phyloP scores from a whole-genome alignment of 1,140 invertebrate species.

The Alviniconcha marisindica region DNA sequence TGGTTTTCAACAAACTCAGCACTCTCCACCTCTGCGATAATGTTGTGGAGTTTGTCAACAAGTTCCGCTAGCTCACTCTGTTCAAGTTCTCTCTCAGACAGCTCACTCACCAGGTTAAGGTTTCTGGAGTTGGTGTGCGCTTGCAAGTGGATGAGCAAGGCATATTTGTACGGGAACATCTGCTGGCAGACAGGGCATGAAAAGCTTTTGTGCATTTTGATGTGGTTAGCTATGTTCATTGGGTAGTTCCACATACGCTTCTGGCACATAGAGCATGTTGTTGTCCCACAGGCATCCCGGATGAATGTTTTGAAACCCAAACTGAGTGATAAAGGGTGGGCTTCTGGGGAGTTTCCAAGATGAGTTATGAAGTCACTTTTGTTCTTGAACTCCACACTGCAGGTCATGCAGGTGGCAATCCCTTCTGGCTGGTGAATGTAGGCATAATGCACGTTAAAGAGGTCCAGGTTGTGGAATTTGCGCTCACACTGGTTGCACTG shows the following conservation, averaged over 20 bases:
- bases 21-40: background rate
- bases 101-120: background rate
- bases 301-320: background rate
- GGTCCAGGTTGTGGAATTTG: background rate
- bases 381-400: background rate
- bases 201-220: background rate
- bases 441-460: slow-evolving; percentile 12
- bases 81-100: background rate
- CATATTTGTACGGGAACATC: background rate
- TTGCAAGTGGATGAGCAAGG: slow-evolving; percentile 2
- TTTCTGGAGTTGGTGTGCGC: background rate
- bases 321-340: background rate
- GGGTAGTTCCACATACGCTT: slow-evolving; percentile 13
- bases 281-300: background rate
- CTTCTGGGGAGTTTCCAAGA: background rate
- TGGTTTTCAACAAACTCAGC: background rate
- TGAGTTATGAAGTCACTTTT: slow-evolving; percentile 7
- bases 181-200: background rate
- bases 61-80: background rate
- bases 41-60: background rate
- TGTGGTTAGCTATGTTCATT: slow-evolving; percentile 1
- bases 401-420: background rate
- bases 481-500: background rate
- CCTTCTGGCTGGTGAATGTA: slow-evolving; percentile 7
- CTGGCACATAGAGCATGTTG: background rate